Percentiles rank a stretch among this genome's conserved stretches.
These are phyloP conservation scores for Drosophila algonquin DNA, from an alignment of 2,888 invertebrate genomes.

Conservation along the genomic window DNA sequence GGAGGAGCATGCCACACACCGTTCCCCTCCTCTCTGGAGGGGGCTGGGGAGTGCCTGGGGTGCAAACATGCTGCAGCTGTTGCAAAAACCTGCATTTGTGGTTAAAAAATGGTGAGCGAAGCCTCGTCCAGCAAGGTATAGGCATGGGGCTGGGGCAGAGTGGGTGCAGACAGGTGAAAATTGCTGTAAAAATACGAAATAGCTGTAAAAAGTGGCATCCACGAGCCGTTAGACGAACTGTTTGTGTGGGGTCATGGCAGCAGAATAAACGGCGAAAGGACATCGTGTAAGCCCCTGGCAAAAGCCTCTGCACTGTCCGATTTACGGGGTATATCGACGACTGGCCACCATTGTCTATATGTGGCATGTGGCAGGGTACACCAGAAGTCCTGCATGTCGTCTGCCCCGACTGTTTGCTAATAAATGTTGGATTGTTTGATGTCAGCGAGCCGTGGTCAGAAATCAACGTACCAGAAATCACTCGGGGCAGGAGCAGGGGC, in stretches of 20 bases:
- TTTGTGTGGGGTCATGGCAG: constrained; percentile 1
- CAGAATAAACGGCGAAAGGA: constrained; percentile 10
- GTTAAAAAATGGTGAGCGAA: constrained; percentile 57
- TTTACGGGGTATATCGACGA: constrained; percentile 12
- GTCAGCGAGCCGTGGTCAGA: constrained; percentile 37
- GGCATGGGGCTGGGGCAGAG: no score
- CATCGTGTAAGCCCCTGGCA: neutral
- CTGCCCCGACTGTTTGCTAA: constrained; percentile 33
- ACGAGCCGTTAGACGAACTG: constrained; percentile 23
- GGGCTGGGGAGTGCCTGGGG: neutral
- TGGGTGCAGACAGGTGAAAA: constrained; percentile 52
- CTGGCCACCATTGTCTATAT: constrained; percentile 20
- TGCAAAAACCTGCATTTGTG: constrained; percentile 67
- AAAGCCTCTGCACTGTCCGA: neutral
- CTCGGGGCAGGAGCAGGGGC: neutral
- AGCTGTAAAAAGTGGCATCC: constrained; percentile 28
- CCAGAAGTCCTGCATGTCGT: neutral
- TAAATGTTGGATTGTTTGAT: constrained; percentile 58
- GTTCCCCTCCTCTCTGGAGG: no score
- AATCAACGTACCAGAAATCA: constrained; percentile 10
- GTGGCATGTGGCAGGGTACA: no score
- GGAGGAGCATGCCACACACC: no score
- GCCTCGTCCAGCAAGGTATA: neutral
- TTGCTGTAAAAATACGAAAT: constrained; percentile 42
- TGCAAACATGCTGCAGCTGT: constrained; percentile 28